phyloP scores from a whole-genome alignment of 2,113 vertebrate species.

The Rousettus leschenaultii region DNA sequence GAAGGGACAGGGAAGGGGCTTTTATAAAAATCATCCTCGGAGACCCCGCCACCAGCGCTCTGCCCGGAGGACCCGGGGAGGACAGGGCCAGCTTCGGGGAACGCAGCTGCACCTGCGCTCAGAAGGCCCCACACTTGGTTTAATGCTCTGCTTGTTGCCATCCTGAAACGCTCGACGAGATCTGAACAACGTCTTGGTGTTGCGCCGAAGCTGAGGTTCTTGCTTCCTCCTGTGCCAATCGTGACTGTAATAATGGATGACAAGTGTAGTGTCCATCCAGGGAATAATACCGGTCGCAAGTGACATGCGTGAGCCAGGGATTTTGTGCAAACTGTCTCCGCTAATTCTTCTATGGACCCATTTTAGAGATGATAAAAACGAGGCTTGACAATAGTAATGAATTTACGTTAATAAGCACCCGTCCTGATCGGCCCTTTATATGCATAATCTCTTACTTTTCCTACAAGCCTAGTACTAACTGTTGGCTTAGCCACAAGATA shows the following conservation, averaged over 20 bases:
- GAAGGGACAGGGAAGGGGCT: constrained; percentile 82
- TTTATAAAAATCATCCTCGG: constrained; percentile 74
- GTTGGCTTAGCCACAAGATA: neutral
- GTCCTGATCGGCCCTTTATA: neutral
- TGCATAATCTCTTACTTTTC: neutral
- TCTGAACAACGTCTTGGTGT: neutral
- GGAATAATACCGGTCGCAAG: neutral
- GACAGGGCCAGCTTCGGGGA: neutral
- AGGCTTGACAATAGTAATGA: constrained; percentile 6
- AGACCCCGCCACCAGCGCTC: neutral
- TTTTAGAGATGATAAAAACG: neutral
- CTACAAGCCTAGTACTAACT: neutral
- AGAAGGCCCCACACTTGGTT: too few species aligned
- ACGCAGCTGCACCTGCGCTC: accelerated
- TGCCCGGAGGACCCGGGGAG: neutral
- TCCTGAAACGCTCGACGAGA: neutral
- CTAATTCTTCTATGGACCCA: neutral
- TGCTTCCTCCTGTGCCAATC: neutral
- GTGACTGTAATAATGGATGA: neutral
- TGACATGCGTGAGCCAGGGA: neutral
- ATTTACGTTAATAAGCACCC: neutral
- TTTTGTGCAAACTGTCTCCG: neutral
- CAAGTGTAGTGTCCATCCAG: neutral
- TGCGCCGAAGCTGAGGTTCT: neutral
- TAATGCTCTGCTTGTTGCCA: neutral